A percentile compares a stretch with the other conserved stretches of the same genome.
Conservation (phyloP, 2,797 vertebrate species). For the Mallotus villosus region DNA sequence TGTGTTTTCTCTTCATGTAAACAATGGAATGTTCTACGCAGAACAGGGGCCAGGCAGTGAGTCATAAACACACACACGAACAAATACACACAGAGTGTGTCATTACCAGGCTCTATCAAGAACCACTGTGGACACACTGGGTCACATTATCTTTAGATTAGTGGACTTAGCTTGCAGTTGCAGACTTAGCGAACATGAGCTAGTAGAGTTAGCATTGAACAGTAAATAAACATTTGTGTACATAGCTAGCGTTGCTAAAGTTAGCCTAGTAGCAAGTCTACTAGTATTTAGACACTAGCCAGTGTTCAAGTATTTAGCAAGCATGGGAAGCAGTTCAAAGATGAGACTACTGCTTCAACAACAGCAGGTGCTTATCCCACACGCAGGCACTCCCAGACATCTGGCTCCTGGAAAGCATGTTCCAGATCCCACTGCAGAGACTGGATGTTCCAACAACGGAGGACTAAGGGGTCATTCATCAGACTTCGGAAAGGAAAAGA, state of each 20-base stretch:
- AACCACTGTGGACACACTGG: conserved; percentile 41
- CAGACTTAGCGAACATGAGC: too few relatives aligned
- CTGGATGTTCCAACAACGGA: not conserved
- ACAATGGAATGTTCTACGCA: conserved; percentile 67
- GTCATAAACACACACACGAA: conserved; percentile 62
- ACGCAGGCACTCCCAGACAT: conserved; percentile 15
- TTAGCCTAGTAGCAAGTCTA: too few relatives aligned
- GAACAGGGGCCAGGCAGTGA: conserved; percentile 59
- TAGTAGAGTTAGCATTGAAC: not conserved
- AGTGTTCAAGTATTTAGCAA: not conserved
- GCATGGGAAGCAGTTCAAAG: not conserved
- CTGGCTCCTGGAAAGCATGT: not conserved
- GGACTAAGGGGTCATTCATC: too few relatives aligned
- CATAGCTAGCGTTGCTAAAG: not conserved
- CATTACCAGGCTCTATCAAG: conserved; percentile 50
- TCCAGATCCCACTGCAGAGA: not conserved
- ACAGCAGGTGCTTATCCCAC: conserved; percentile 57
- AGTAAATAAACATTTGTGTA: not conserved
- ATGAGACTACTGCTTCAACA: conserved; percentile 31
- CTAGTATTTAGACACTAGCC: not conserved
- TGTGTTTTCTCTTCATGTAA: conserved; percentile 65
- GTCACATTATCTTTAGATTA: not conserved
- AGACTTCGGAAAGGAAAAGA: too few relatives aligned
- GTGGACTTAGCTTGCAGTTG: too few relatives aligned
- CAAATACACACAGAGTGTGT: conserved; percentile 10